Base-by-base conservation (phyloP, 2,888 invertebrate species). In the Seladonia tumulorum region DNA sequence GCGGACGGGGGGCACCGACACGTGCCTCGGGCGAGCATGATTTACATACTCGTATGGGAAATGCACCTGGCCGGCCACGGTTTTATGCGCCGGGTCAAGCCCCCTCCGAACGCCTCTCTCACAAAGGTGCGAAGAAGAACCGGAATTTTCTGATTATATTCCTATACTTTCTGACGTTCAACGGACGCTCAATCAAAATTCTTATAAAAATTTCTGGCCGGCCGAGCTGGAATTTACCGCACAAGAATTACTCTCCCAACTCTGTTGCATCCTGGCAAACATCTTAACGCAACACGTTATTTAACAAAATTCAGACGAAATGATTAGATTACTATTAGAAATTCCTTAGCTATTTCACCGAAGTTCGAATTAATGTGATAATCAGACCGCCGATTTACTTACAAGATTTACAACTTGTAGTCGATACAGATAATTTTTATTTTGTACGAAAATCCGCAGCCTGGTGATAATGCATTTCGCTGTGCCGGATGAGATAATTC, bases 31-130 rank as follows among this genome's bases (percentile, higher is more conserved):
- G 86, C 70, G 57, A 70, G 22, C 35, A 71, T 82, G 80, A 90
- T 90, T 90, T 90, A 89, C 90, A 90, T 90, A 87, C 79, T 35
- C 35, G 85, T 72, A 82, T 68, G 87, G 76, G 82, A 81, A 49
- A 39, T 78, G 81, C 91, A 90, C 91, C 91, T 90, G 90, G 82
- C 89, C 82, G 74, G 35, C 42, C 49, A 63, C 39, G 60, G 60
- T 90, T 81, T 89, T 81, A 72, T 63, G n/a, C 60, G 66, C 39
- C 39, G 53, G 63, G 76, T 81, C 63, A n/a, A 25, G 63, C 10
- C 49, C 49, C 45, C 49, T 82, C 63, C 29, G 18, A 73, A 79
- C 53, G 35, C 1, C 29, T 8, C 22, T 35, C 12, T 66, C 5
- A 39, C 1, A 39, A 68, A 68, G 35, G 35, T 68, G 35, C 42